phyloP scores from a whole-genome alignment of 1,140 invertebrate genomes.

The Platyura marginata region DNA sequence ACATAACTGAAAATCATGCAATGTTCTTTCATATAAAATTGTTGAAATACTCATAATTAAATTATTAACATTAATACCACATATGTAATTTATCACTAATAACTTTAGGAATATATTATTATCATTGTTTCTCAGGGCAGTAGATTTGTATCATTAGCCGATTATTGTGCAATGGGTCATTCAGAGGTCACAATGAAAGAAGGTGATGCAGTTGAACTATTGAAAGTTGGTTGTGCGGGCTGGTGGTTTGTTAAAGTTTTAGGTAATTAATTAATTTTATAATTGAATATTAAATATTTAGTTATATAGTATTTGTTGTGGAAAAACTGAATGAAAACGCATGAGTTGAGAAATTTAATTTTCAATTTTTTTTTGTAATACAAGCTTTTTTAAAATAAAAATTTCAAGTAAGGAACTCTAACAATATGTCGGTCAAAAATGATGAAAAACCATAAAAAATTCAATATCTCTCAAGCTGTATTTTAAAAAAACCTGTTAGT shows the following conservation, averaged over 20 bases:
- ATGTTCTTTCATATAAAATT: too few species aligned
- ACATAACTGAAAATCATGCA: too few species aligned
- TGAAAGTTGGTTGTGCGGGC: constrained; percentile 82
- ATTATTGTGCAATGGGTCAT: constrained; percentile 75
- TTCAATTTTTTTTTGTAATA: neutral
- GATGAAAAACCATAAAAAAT: too few species aligned
- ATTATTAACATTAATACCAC: too few species aligned
- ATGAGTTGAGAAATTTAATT: too few species aligned
- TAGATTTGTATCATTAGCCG: constrained; percentile 67
- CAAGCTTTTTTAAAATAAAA: neutral
- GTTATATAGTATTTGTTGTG: neutral
- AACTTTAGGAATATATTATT: constrained; percentile 4
- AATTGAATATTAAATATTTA: neutral
- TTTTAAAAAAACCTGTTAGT: too few species aligned
- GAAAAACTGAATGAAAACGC: neutral
- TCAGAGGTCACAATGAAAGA: constrained; percentile 77
- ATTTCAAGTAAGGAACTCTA: too few species aligned
- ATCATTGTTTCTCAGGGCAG: constrained; percentile 32
- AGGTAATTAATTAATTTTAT: constrained; percentile 27
- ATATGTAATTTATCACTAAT: neutral
- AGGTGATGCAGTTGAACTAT: constrained; percentile 69
- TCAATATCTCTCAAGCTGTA: too few species aligned
- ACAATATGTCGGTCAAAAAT: too few species aligned
- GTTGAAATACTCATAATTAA: too few species aligned
- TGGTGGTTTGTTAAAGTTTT: constrained; percentile 88